phyloP scores from a whole-genome alignment of 2,888 invertebrate genomes.

The Amphipyra berbera region DNA sequence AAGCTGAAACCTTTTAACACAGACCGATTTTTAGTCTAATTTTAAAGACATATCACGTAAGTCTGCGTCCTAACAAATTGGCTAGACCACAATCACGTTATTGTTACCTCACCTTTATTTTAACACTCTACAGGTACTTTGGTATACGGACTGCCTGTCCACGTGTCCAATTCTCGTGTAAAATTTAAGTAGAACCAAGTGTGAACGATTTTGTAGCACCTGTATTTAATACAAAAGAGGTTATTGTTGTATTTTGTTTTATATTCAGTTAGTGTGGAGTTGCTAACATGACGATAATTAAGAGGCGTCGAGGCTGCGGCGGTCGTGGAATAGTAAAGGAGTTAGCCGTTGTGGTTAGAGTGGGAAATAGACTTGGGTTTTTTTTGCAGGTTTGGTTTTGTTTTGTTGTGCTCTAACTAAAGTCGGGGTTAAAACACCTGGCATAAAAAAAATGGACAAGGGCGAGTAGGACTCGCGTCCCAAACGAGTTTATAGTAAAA shows the following conservation, averaged over 20 bases:
- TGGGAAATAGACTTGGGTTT: neutral
- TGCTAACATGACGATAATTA: slow-evolving; percentile 49
- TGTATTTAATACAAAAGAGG: slow-evolving; percentile 53
- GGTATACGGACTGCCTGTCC: neutral
- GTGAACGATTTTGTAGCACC: slow-evolving; percentile 45
- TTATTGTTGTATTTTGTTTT: slow-evolving; percentile 59
- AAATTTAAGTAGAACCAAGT: slow-evolving; percentile 38
- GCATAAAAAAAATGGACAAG: too few relatives aligned
- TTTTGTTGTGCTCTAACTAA: neutral
- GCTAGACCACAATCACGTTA: slow-evolving; percentile 30
- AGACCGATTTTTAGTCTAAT: slow-evolving; percentile 8
- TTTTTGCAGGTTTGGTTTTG: slow-evolving; percentile 9
- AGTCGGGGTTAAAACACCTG: neutral
- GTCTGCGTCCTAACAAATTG: slow-evolving; percentile 32
- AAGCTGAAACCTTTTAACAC: neutral
- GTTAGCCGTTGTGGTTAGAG: slow-evolving; percentile 18
- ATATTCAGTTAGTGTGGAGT: slow-evolving; percentile 41
- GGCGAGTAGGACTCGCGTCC: too few relatives aligned
- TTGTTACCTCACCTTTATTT: slow-evolving; percentile 34
- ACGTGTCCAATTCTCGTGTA: slow-evolving; percentile 19
- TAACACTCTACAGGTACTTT: slow-evolving; percentile 33
- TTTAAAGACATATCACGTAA: slow-evolving; percentile 9
- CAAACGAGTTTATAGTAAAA: too few relatives aligned
- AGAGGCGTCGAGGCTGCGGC: slow-evolving; percentile 37
- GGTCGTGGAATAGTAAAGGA: slow-evolving; percentile 43